A percentile compares a stretch with the other conserved stretches of the same genome.
Conservation (phyloP, 2,797 vertebrate genomes). For the Picus viridis region DNA sequence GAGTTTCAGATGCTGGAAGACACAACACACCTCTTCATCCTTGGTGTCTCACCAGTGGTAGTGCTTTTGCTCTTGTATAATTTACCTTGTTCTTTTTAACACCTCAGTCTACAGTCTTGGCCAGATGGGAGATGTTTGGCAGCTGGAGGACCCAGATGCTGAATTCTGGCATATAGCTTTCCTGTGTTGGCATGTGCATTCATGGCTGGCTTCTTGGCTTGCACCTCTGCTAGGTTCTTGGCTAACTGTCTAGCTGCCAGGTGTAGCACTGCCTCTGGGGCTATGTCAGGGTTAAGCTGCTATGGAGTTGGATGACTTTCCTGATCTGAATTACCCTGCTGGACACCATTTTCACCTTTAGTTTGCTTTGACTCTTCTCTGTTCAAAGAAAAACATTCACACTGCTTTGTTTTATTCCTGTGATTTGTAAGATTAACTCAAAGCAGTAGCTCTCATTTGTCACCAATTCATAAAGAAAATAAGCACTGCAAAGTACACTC, state of each 20-base stretch:
- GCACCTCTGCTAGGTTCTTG: slow-evolving; percentile 23
- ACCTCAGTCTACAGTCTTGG: neutral
- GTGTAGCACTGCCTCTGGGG: neutral
- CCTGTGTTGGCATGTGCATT: neutral
- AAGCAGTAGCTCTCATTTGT: slow-evolving; percentile 27
- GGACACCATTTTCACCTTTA: slow-evolving; percentile 23
- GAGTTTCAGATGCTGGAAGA: neutral
- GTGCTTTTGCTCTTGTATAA: neutral
- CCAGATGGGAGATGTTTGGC: slow-evolving; percentile 36
- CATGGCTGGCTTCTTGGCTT: slow-evolving; percentile 45
- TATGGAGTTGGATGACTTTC: slow-evolving; percentile 16
- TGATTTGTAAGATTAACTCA: slow-evolving; percentile 5
- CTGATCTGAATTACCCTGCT: neutral
- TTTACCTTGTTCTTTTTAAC: neutral
- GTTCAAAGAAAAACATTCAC: neutral
- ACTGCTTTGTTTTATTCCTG: slow-evolving; percentile 8
- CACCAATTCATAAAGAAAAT: neutral
- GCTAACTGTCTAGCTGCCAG: slow-evolving; percentile 11
- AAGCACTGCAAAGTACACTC: neutral
- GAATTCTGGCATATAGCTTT: slow-evolving; percentile 38
- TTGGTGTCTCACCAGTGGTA: neutral
- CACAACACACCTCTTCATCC: neutral
- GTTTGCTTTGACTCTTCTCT: neutral
- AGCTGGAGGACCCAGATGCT: slow-evolving; percentile 44
- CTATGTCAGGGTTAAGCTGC: neutral